Conservation (phyloP, 1,140 invertebrate species). For the Choristoneura fumiferana region DNA sequence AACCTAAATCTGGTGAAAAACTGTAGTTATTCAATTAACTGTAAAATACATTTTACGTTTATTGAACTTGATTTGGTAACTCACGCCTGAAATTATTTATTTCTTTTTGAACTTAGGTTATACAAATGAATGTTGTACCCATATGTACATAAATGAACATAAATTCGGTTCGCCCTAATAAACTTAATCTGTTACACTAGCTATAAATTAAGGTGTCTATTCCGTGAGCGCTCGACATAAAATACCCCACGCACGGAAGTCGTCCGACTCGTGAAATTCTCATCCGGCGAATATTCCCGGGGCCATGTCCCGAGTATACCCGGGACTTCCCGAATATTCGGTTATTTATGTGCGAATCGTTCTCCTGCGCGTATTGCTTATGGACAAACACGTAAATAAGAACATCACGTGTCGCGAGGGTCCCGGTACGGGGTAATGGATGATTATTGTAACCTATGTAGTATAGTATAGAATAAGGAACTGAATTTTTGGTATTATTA, state of each 20-base stretch:
- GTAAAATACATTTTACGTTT: no score
- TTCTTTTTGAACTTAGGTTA: no score
- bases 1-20: no score
- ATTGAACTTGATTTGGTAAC: no score
- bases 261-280: constrained; percentile 5
- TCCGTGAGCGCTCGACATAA: constrained; percentile 2
- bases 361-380: background rate
- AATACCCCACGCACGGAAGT: constrained; percentile 16
- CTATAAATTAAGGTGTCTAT: constrained; percentile 14
- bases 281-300: constrained; percentile 13
- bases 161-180: background rate
- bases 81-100: no score
- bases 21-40: no score
- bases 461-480: no score
- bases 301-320: constrained; percentile 10
- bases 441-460: no score
- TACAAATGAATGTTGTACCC: no score
- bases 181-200: constrained; percentile 13
- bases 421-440: no score
- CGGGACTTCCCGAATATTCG: background rate
- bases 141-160: no score
- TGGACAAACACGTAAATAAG: background rate
- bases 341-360: constrained; percentile 41
- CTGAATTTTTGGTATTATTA: no score
- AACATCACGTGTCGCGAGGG: background rate